Percentiles rank a stretch among this genome's conserved stretches.
These are phyloP conservation scores for Falco cherrug DNA, from an alignment of 2,797 vertebrate genomes.

Conservation along the genomic window DNA sequence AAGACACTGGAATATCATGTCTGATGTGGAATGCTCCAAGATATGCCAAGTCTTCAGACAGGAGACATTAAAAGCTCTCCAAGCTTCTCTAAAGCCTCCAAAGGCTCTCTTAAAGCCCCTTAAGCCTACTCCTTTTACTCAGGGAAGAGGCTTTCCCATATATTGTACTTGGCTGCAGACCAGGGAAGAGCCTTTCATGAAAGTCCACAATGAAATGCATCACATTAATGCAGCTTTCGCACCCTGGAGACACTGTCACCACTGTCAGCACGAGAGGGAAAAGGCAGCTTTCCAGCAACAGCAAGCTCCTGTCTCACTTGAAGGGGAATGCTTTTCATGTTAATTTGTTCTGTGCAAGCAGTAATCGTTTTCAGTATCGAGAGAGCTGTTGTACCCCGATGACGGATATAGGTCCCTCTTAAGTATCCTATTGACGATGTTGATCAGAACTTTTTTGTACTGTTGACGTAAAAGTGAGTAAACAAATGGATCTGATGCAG, in stretches of 20 bases:
- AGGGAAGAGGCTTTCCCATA: background rate
- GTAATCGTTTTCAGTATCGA: slow-evolving; percentile 82
- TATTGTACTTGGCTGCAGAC: background rate
- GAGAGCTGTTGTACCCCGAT: slow-evolving; percentile 79
- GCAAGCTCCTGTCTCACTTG: background rate
- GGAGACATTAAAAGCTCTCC: background rate
- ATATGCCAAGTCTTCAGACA: background rate
- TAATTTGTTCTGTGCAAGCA: slow-evolving; percentile 80
- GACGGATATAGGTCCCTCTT: slow-evolving; percentile 75
- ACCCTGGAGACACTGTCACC: background rate
- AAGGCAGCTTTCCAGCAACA: slow-evolving; percentile 30
- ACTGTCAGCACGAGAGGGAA: background rate
- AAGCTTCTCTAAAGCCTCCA: background rate
- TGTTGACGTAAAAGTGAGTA: slow-evolving; percentile 83
- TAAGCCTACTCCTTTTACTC: background rate
- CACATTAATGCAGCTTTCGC: background rate
- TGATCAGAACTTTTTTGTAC: slow-evolving; percentile 81
- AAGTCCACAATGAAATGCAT: background rate
- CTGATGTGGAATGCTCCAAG: background rate
- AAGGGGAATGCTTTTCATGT: background rate
- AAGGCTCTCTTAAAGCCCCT: background rate
- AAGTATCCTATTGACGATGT: slow-evolving; percentile 75
- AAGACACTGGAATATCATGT: background rate
- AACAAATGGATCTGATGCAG: slow-evolving; percentile 81
- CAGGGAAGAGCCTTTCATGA: background rate